These are phyloP conservation scores for Aleiodes alternator DNA, from an alignment of 2,888 invertebrate genomes.

Conservation along the genomic window DNA sequence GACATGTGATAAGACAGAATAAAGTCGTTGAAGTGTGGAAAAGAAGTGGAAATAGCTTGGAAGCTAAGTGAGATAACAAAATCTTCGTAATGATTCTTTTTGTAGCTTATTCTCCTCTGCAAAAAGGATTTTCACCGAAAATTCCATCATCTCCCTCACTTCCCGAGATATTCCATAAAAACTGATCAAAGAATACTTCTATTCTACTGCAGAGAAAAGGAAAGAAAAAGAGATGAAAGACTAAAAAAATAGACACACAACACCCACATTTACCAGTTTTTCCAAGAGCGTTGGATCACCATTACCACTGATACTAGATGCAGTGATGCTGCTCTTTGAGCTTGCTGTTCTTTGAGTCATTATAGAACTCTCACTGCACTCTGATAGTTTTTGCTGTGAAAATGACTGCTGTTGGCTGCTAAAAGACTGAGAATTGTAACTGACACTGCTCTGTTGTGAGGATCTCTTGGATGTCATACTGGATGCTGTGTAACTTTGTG, in stretches of 20 bases:
- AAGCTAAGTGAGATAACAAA: slow-evolving; percentile 6
- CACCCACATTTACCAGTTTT: slow-evolving; percentile 72
- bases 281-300: slow-evolving; percentile 68
- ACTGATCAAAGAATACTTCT: not conserved
- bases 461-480: slow-evolving; percentile 78
- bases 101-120: not conserved
- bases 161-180: not conserved
- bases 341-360: slow-evolving; percentile 68
- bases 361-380: slow-evolving; percentile 69
- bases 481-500: slow-evolving; percentile 77
- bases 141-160: not conserved
- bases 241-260: slow-evolving; percentile 57
- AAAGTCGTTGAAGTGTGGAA: too few relatives aligned
- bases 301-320: slow-evolving; percentile 63
- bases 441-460: slow-evolving; percentile 79
- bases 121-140: not conserved
- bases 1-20: not conserved
- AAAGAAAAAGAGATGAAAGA: slow-evolving; percentile 28
- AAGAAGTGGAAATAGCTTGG: not conserved
- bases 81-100: not conserved
- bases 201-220: not conserved
- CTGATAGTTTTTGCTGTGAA: slow-evolving; percentile 68
- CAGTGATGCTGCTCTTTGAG: slow-evolving; percentile 67
- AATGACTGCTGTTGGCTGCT: slow-evolving; percentile 70
- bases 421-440: slow-evolving; percentile 72